Conservation (phyloP, 2,888 invertebrate genomes). For the Nymphalis c-album region DNA sequence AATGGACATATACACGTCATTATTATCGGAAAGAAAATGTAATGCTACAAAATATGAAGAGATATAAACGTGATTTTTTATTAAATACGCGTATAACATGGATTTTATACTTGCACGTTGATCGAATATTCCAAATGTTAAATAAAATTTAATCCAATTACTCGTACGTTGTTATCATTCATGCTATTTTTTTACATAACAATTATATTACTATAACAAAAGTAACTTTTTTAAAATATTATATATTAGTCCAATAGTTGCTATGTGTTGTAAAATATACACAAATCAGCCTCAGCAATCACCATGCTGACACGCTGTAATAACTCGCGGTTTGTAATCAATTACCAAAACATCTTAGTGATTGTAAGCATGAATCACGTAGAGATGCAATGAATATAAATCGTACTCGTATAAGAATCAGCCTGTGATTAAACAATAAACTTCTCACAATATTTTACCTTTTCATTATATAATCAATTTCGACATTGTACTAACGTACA, state of each 20-base stretch:
- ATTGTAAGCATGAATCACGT: constrained; percentile 1
- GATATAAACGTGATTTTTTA: no score
- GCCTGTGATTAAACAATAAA: not conserved
- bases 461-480: not conserved
- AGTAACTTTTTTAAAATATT: no score
- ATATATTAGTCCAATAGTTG: no score
- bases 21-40: not conserved
- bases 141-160: no score
- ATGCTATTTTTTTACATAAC: no score
- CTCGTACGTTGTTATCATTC: no score
- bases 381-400: not conserved
- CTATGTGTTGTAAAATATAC: not conserved
- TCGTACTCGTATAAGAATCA: not conserved
- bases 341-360: not conserved
- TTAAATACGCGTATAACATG: no score
- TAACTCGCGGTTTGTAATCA: not conserved
- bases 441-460: not conserved
- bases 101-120: no score
- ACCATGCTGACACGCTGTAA: constrained; percentile 6
- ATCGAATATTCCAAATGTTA: no score
- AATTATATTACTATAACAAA: no score
- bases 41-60: no score
- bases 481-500: not conserved
- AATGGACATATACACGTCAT: not conserved
- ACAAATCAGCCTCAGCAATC: not conserved